Base-by-base conservation (phyloP, 2,113 vertebrate genomes). In the Parus major region DNA sequence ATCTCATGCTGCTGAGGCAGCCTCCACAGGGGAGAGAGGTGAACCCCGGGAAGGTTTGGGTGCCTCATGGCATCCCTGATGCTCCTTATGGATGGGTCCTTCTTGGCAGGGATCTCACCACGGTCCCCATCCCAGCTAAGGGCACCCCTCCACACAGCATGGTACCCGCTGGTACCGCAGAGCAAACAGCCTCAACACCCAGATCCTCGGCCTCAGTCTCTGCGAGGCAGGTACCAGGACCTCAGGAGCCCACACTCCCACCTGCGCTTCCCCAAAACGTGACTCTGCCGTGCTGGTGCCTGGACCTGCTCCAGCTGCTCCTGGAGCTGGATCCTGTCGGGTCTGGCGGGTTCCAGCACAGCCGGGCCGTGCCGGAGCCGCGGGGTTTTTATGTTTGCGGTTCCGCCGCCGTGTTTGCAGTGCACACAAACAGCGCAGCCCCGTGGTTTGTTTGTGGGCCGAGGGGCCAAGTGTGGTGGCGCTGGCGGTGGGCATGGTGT, bases 401-500 rank as follows among this genome's bases (percentile, higher is more conserved):
- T 73, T 7, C 9, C 2, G 18, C 61, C 4, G 2, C 76, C 1
- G 11, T 97, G 93, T 97, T 97, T 97, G 89, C 88, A 97, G 87
- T 95, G 64, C 92, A 97, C 46, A 97, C 96, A 42, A 42, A 42
- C 42, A 42, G 15, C 42, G 42, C 42, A 97, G 15, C 57, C 9
- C 3, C 1, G 10, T 16, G 11, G 53, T 39, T 85, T 81, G 90
- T 49, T 83, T 75, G 81, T 42, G 76, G 22, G 8, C 21, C 15
- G 3, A 5, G 52, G 33, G 52, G 60, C 35, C 36, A 8, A 22
- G 71, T 41, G 39, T 1, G 11, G 52, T 23, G 75, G 7, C 0
- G 0, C 41, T 1, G 7, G 46, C 2, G 0, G 42, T 3, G 3
- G 87, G 33, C 41, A 42, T 0, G 19, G 35, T 3, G 1, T 4